Base-by-base conservation (phyloP, 2,113 vertebrate genomes). In the Tupaia tana region DNA sequence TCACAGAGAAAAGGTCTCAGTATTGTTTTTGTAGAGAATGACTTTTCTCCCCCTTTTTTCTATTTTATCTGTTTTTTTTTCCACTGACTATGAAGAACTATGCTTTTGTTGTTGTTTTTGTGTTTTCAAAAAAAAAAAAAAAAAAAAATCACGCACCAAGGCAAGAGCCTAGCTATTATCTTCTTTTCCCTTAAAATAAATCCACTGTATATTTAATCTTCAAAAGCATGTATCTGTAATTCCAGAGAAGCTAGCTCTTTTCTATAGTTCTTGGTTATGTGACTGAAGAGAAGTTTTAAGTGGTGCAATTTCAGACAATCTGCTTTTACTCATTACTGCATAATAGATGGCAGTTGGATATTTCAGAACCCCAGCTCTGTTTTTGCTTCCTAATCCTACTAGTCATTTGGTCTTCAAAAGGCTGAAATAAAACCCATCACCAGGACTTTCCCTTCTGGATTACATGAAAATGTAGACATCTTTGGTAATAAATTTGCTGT, bases 401-500 rank as follows among this genome's bases (percentile, higher is more conserved):
- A 97, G 83, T 97, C 95, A 98, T 98, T 98, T 97, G 97, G 78
- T 93, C 54, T 86, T 96, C 84, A 91, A 95, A 97, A 96, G 93
- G 95, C 88, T 96, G 89, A 98, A 98, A 97, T 90, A 97, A 97
- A 98, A 91, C 89, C 90, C 80, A 94, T 96, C 96, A 97, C 93
- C 84, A 91, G 88, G 77, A 96, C 84, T 98, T 98, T 98, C 93
- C 97, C 96, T 97, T 97, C 89, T 98, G 98, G 74, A 97, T 98
- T 98, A 97, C 67, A 91, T 91, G 94, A 97, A 93, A 98, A 98
- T 95, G 80, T 61, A 97, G 93, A 95, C 94, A 94, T 97, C 95
- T 96, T 95, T 97, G 91, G 75, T 97, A 98, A 98, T 98, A 98
- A 98, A 98, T 98, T 98, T 96, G 97, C 97, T 98, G 91, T 98